These are phyloP conservation scores for Epinephelus awoara DNA, from an alignment of 2,797 vertebrate species.

Conservation along the genomic window DNA sequence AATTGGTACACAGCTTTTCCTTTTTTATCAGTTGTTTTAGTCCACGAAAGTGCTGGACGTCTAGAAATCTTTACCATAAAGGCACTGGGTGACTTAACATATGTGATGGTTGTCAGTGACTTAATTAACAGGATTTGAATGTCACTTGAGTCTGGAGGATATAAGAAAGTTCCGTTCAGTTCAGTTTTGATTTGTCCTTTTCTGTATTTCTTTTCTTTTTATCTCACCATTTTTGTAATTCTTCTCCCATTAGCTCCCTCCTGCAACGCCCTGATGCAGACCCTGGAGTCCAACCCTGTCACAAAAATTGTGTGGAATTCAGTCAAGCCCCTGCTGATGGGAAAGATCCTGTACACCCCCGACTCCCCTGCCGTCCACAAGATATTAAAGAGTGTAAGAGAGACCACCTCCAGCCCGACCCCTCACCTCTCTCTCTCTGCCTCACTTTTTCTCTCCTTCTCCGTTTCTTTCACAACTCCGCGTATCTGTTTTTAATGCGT, in stretches of 20 bases:
- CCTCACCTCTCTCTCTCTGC: slow-evolving; percentile 46
- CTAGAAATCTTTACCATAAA: neutral
- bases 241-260: slow-evolving; percentile 89
- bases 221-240: slow-evolving; percentile 3
- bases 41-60: neutral
- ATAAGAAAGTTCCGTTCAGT: too few species aligned
- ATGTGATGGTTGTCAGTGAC: neutral
- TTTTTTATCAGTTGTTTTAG: neutral
- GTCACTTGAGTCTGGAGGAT: neutral
- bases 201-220: neutral
- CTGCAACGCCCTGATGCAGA: slow-evolving; percentile 94
- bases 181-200: neutral
- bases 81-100: neutral
- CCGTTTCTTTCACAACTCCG: slow-evolving; percentile 29
- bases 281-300: slow-evolving; percentile 94
- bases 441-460: slow-evolving; percentile 37
- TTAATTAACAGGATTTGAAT: neutral
- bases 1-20: neutral
- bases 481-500: slow-evolving; percentile 40
- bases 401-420: slow-evolving; percentile 60
- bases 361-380: slow-evolving; percentile 89
- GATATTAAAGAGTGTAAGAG: slow-evolving; percentile 95
- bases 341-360: slow-evolving; percentile 95
- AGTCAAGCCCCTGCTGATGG: slow-evolving; percentile 97
- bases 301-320: slow-evolving; percentile 96